Conservation (phyloP, 35 echinoderm and acorn worm genomes). For the Diadema setosum region DNA sequence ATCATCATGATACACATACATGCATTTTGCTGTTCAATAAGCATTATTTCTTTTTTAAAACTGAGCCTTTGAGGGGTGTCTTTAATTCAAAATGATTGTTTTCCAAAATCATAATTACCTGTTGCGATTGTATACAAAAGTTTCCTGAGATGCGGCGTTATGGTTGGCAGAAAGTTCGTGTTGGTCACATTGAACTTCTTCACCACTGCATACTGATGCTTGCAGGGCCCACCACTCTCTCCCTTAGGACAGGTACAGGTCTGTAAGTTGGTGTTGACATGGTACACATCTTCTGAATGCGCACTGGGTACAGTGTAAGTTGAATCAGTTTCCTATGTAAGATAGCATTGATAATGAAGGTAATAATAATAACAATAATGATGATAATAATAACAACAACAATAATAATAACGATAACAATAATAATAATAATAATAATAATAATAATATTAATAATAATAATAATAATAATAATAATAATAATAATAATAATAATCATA, state of each 20-base stretch:
- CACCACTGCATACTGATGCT: conserved; percentile 44
- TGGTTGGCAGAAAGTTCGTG: conserved; percentile 14
- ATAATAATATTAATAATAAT: too few relatives aligned
- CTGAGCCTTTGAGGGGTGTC: not conserved
- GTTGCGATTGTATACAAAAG: conserved; percentile 6
- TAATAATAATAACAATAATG: too few relatives aligned
- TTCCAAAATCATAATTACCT: not conserved
- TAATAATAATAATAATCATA: too few relatives aligned
- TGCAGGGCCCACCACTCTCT: conserved; percentile 40
- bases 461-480: too few relatives aligned
- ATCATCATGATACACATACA: too few relatives aligned
- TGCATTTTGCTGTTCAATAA: too few relatives aligned
- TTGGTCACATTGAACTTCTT: not conserved
- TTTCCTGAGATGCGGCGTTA: not conserved
- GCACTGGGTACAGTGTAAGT: conserved; percentile 31
- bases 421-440: too few relatives aligned
- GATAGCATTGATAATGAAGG: too few relatives aligned
- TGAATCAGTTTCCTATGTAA: not conserved
- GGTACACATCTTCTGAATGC: not conserved
- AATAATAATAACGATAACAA: too few relatives aligned
- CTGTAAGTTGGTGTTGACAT: conserved; percentile 15
- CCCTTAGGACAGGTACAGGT: conserved; percentile 55
- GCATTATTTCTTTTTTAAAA: too few relatives aligned
- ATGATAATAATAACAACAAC: too few relatives aligned
- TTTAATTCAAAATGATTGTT: not conserved